Base-by-base conservation (phyloP, 2,113 vertebrate genomes). In the Rhinopomastus cyanomelas region DNA sequence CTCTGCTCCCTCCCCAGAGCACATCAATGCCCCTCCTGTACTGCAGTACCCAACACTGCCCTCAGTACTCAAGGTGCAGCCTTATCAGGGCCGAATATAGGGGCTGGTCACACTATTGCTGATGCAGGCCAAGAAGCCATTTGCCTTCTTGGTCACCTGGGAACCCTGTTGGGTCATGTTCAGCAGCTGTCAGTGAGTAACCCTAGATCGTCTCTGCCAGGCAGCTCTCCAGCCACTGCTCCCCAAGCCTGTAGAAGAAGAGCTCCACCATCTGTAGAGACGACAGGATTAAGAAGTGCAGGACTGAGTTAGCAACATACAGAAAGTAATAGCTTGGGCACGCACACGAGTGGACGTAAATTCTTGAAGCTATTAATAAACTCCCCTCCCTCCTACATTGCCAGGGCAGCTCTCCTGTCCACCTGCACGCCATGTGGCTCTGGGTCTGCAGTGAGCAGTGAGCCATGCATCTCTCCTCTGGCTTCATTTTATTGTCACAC, bases 391-490 rank as follows among this genome's bases (percentile, higher is more conserved):
- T 65, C 21, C 13, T 53, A 26, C 32, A 0, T 9, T 61, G 79
- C n/a, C 66, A 44, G n/a, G n/a, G 49, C 74, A 67, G n/a, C 42
- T 11, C 17, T 21, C 27, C 12, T 66, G 84, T n/a, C 78, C 78
- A 89, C 78, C 84, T 95, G 91, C 81, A 62, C 46, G 13, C 88
- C 90, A 95, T 23, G 88, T 80, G 92, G 59, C 84, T 88, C 49
- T 30, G 42, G 14, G 23, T 56, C 17, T 46, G 32, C 0, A 36
- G 78, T 10, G 49, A 88, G 1, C 66, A 30, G 81, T 5, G 21
- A 44, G 26, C 25, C 6, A 5, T 21, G 71, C 62, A 44, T 9
- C 73, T 44, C 79, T 46, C 19, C 56, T 12, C 71, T 53, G 78
- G 15, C 59, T 76, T 17, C 39, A 44, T 29, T 37, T 23, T 61